A percentile compares a stretch with the other conserved stretches of the same genome.
These are phyloP conservation scores for Gobius niger DNA, from an alignment of 2,113 vertebrate genomes.

Conservation along the genomic window DNA sequence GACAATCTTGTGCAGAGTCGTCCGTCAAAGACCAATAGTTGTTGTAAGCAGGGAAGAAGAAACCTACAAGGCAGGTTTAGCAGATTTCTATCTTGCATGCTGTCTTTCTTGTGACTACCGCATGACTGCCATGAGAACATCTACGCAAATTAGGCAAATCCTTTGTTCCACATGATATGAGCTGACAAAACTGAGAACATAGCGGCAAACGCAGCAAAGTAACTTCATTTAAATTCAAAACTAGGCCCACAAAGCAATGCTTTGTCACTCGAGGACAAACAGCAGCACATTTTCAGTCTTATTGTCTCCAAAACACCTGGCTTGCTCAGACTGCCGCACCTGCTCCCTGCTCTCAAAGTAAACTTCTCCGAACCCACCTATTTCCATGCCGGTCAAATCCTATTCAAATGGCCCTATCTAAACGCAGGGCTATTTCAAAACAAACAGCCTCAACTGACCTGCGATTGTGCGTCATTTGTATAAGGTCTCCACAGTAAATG, in stretches of 20 bases:
- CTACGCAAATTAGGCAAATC: constrained; percentile 75
- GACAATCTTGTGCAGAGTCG: no score
- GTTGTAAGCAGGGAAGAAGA: no score
- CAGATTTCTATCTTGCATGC: constrained; percentile 32
- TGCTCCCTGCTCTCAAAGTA: constrained; percentile 62
- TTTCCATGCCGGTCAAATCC: constrained; percentile 78
- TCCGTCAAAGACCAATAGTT: no score
- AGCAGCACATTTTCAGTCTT: constrained; percentile 30
- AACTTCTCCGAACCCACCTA: constrained; percentile 49
- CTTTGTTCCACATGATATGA: constrained; percentile 37
- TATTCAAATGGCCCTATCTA: constrained; percentile 76
- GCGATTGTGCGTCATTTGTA: constrained; percentile 60
- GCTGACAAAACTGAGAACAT: not conserved
- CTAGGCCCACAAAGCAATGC: constrained; percentile 1
- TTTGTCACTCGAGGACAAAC: constrained; percentile 27
- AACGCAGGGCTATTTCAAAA: constrained; percentile 67
- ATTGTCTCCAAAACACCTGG: constrained; percentile 58
- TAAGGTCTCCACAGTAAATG: constrained; percentile 49
- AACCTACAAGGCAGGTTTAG: not conserved
- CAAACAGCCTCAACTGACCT: constrained; percentile 54
- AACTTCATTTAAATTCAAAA: not conserved
- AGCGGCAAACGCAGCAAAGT: not conserved
- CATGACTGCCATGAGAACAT: constrained; percentile 68
- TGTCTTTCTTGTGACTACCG: constrained; percentile 71
- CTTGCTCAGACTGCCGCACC: constrained; percentile 56